phyloP scores from a whole-genome alignment of 2,113 vertebrate species.

The Holacanthus passer region DNA sequence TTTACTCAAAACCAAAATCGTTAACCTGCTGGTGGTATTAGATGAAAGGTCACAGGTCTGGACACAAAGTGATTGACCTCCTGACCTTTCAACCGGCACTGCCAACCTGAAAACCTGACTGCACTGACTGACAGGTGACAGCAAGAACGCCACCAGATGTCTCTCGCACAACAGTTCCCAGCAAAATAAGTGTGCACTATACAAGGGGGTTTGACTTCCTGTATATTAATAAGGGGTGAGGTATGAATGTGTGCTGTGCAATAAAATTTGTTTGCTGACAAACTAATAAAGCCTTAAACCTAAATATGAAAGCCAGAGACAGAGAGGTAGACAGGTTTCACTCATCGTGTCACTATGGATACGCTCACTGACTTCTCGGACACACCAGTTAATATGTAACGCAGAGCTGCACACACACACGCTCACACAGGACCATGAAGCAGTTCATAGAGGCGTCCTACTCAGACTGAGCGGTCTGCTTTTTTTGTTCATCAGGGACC shows the following conservation, averaged over 20 bases:
- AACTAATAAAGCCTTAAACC: constrained; percentile 42
- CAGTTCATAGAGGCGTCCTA: background rate
- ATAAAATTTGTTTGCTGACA: constrained; percentile 40
- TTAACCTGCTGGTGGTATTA: background rate
- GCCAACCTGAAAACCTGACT: background rate
- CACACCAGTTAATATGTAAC: constrained; percentile 59
- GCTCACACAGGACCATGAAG: constrained; percentile 25
- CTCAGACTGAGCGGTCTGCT: background rate
- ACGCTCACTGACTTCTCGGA: constrained; percentile 13
- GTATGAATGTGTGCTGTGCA: constrained; percentile 4
- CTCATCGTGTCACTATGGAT: constrained; percentile 43
- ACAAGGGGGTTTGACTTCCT: background rate
- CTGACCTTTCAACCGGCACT: background rate
- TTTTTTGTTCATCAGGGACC: background rate
- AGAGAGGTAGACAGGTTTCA: background rate
- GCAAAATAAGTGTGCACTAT: background rate
- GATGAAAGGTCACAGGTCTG: background rate
- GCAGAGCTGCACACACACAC: constrained; percentile 11
- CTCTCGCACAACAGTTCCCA: too few species aligned
- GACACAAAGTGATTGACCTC: background rate
- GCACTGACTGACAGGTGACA: too few species aligned
- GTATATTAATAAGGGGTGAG: background rate
- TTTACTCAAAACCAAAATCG: background rate
- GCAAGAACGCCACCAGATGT: too few species aligned
- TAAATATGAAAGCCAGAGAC: constrained; percentile 27